These are phyloP conservation scores for Puma concolor DNA, from an alignment of 2,113 vertebrate genomes.

Conservation along the genomic window DNA sequence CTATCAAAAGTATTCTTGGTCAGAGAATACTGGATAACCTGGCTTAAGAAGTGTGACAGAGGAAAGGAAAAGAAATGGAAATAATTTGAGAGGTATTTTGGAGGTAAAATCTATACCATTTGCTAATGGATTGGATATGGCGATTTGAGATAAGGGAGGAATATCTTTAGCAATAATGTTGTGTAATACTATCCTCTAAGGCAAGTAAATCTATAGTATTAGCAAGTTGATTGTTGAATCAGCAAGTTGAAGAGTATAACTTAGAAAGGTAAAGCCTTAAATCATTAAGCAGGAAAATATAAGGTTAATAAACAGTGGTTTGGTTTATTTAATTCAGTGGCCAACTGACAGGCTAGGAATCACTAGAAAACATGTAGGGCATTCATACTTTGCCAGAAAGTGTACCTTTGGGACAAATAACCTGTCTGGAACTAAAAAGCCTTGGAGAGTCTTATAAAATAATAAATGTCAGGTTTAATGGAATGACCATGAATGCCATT, in stretches of 20 bases:
- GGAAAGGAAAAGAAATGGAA: neutral
- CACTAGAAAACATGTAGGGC: neutral
- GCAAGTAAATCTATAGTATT: neutral
- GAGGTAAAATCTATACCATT: neutral
- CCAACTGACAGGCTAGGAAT: neutral
- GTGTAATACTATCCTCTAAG: neutral
- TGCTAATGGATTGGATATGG: neutral
- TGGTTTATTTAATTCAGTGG: neutral
- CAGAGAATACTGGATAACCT: neutral
- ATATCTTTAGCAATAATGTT: neutral
- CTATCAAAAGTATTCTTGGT: neutral
- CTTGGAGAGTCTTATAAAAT: neutral
- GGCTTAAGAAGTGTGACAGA: neutral
- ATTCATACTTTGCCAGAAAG: neutral
- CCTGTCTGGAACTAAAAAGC: neutral
- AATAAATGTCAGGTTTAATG: neutral
- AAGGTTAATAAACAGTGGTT: neutral
- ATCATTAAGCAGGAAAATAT: neutral
- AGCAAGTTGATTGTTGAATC: neutral
- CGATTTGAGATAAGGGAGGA: neutral
- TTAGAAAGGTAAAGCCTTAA: neutral
- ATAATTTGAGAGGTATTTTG: neutral
- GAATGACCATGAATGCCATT: neutral
- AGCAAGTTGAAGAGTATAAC: conserved; percentile 16
- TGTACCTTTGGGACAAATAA: conserved; percentile 33